These are phyloP conservation scores for Hypercompe scribonia DNA, from an alignment of 2,888 invertebrate genomes.

Conservation along the genomic window DNA sequence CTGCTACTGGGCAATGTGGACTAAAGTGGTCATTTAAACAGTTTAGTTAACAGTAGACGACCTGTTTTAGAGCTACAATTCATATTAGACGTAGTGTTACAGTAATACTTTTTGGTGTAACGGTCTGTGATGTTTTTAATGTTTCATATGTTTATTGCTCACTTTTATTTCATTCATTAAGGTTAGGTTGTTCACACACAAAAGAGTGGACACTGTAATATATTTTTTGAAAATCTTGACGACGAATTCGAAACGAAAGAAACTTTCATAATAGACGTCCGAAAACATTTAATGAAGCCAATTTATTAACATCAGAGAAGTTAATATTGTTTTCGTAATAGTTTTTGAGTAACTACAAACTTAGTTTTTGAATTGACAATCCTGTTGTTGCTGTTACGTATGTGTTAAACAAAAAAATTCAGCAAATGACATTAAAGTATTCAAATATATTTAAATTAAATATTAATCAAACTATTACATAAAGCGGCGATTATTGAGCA, in stretches of 20 bases:
- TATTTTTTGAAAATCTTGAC: constrained; percentile 38
- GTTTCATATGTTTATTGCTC: constrained; percentile 5
- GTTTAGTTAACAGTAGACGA: constrained; percentile 39
- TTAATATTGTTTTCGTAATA: not conserved
- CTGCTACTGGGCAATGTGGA: constrained; percentile 36
- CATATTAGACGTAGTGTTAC: constrained; percentile 25
- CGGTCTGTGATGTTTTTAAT: constrained; percentile 6
- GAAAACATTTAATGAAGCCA: not conserved
- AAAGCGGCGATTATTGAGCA: not conserved
- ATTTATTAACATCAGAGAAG: not conserved
- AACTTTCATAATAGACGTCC: not conserved
- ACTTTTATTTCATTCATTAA: constrained; percentile 28
- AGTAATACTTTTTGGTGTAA: constrained; percentile 8
- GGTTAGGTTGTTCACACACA: not conserved
- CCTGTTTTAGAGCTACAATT: constrained; percentile 31
- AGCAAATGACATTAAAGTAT: not conserved
- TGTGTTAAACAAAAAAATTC: not conserved
- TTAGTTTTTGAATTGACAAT: not conserved
- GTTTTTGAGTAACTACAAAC: too few relatives aligned
- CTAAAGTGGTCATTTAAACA: constrained; percentile 39
- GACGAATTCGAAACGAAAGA: constrained; percentile 16
- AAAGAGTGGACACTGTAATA: constrained; percentile 37
- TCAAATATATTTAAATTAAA: not conserved
- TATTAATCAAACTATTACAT: not conserved
- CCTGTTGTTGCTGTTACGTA: not conserved